A percentile compares a stretch with the other conserved stretches of the same genome.
phyloP scores from a whole-genome alignment of 1,140 invertebrate species.

The Hydropsyche tenuis region DNA sequence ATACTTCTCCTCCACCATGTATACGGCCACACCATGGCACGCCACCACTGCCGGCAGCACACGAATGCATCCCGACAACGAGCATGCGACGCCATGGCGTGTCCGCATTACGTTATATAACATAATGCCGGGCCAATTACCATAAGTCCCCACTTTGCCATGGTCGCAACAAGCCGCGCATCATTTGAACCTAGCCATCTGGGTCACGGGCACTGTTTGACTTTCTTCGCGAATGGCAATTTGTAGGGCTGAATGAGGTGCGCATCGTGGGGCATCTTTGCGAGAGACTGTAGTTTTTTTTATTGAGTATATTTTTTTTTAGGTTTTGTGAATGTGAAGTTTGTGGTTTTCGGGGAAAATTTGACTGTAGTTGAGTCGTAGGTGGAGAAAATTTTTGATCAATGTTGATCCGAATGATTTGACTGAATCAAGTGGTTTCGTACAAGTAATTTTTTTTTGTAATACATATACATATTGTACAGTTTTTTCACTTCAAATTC shows the following conservation, averaged over 20 bases:
- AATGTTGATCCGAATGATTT: too few species aligned
- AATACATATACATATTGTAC: too few species aligned
- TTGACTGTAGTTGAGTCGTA: too few species aligned
- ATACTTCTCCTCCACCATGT: too few species aligned
- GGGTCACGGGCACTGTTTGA: constrained; percentile 9
- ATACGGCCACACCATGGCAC: neutral
- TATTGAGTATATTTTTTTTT: too few species aligned
- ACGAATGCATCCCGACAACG: constrained; percentile 19
- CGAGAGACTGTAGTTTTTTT: too few species aligned
- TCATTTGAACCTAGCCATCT: constrained; percentile 10
- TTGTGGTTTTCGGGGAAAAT: too few species aligned
- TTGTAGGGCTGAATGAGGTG: neutral
- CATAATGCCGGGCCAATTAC: constrained; percentile 8
- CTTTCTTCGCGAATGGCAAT: constrained; percentile 10
- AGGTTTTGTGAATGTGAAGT: too few species aligned
- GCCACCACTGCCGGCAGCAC: neutral
- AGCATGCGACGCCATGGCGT: neutral
- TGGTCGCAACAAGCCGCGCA: neutral
- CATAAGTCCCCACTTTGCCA: neutral
- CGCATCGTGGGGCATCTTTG: neutral
- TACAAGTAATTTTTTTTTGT: too few species aligned
- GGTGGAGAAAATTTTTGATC: too few species aligned
- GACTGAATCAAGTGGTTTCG: too few species aligned
- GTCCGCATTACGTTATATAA: neutral
- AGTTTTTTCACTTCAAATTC: too few species aligned